A percentile compares a stretch with the other conserved stretches of the same genome.
Conservation (phyloP, 2,113 vertebrate species). For the Oryzias curvinotus region DNA sequence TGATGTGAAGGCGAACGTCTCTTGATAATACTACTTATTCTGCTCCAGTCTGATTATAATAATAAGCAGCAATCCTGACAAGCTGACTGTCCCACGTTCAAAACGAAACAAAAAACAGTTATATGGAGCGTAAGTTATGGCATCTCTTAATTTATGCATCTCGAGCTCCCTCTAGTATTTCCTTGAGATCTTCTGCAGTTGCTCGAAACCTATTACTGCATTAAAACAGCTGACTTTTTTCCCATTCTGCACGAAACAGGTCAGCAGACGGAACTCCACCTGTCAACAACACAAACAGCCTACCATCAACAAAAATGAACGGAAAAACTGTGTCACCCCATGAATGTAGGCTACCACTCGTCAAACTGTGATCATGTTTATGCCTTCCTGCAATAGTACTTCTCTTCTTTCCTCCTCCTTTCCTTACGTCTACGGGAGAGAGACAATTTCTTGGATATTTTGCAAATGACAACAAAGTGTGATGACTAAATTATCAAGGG, state of each 20-base stretch:
- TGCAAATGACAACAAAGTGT: constrained; percentile 71
- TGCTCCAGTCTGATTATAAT: constrained; percentile 38
- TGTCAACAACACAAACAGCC: constrained; percentile 60
- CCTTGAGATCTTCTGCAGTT: constrained; percentile 25
- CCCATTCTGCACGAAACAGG: constrained; percentile 46
- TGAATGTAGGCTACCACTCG: constrained; percentile 59
- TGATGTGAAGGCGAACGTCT: constrained; percentile 31
- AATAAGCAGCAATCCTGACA: constrained; percentile 45
- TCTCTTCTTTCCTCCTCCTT: constrained; percentile 60
- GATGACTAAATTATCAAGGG: constrained; percentile 71
- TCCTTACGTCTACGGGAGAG: constrained; percentile 58
- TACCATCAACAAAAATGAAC: constrained; percentile 63
- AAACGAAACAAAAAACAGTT: constrained; percentile 8
- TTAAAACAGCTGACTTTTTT: constrained; percentile 33
- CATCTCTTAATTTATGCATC: constrained; percentile 55
- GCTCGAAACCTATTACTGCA: constrained; percentile 29
- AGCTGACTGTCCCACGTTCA: constrained; percentile 23
- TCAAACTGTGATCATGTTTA: constrained; percentile 60
- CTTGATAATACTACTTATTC: constrained; percentile 34
- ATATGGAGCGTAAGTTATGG: constrained; percentile 20
- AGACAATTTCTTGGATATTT: constrained; percentile 70
- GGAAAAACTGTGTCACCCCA: constrained; percentile 61
- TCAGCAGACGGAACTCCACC: constrained; percentile 55
- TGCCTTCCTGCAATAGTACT: constrained; percentile 50
- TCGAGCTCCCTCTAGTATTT: constrained; percentile 20